Percentiles rank a stretch among this genome's conserved stretches.
These are phyloP conservation scores for Tragelaphus imberbis DNA, from an alignment of 2,113 vertebrate genomes.

Conservation along the genomic window DNA sequence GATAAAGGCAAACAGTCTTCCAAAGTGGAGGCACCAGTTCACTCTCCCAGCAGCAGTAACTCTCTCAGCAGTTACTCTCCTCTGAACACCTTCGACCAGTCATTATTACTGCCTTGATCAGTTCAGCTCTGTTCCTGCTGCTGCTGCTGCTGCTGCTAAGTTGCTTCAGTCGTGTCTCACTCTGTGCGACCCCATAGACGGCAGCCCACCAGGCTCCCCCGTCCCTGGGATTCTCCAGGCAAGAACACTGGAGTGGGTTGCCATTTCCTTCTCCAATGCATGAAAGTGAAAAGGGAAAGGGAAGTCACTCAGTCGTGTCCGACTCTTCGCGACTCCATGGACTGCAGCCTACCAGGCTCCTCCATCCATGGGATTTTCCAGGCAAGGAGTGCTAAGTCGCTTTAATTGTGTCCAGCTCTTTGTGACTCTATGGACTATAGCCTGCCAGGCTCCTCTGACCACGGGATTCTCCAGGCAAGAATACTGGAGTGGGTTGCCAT, in stretches of 20 bases:
- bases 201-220: no score
- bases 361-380: no score
- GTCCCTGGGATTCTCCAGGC: no score
- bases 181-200: no score
- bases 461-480: not conserved
- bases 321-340: no score
- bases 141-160: no score
- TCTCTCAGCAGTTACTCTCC: not conserved
- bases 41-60: not conserved
- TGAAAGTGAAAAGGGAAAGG: no score
- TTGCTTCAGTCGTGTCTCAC: no score
- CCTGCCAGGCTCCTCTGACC: not conserved
- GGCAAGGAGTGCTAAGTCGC: not conserved
- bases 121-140: not conserved
- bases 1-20: not conserved
- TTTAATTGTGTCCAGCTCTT: not conserved
- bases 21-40: not conserved
- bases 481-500: not conserved
- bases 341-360: no score
- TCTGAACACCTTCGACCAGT: not conserved
- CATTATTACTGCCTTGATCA: not conserved
- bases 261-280: no score
- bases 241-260: no score
- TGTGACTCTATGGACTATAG: not conserved
- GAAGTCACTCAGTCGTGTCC: no score